phyloP scores from a whole-genome alignment of 2,888 invertebrate species.

The Thumatha senex region DNA sequence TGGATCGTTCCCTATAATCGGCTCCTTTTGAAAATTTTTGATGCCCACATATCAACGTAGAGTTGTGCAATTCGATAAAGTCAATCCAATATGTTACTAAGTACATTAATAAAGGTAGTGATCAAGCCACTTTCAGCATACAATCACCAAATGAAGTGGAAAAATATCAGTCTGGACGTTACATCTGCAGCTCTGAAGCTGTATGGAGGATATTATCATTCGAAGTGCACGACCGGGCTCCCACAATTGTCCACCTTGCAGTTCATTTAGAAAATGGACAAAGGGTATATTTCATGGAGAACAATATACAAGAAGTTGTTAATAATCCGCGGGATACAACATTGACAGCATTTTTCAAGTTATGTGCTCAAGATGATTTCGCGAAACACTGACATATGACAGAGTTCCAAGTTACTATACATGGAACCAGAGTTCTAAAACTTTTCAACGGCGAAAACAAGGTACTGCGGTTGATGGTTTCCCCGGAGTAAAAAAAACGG shows the following conservation, averaged over 20 bases:
- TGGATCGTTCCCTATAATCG: constrained; percentile 10
- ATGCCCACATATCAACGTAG: constrained; percentile 9
- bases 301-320: constrained; percentile 19
- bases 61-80: constrained; percentile 3
- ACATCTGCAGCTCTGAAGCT: constrained; percentile 23
- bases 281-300: constrained; percentile 15
- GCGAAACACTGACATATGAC: constrained; percentile 26
- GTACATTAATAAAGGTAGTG: constrained; percentile 11
- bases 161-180: constrained; percentile 26
- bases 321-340: constrained; percentile 29
- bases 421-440: constrained; percentile 23
- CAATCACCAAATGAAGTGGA: constrained; percentile 16
- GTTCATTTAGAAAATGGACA: constrained; percentile 4
- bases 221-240: constrained; percentile 16
- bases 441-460: constrained; percentile 20
- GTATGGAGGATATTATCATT: constrained; percentile 20
- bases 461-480: neutral
- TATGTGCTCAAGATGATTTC: constrained; percentile 37
- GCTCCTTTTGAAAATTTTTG: neutral
- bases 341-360: constrained; percentile 37
- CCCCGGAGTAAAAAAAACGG: neutral
- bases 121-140: constrained; percentile 6
- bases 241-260: constrained; percentile 21
- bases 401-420: constrained; percentile 30
- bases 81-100: constrained; percentile 4